Conservation (phyloP, 64 coral and sea anemone genomes). For the Orbicella faveolata region DNA sequence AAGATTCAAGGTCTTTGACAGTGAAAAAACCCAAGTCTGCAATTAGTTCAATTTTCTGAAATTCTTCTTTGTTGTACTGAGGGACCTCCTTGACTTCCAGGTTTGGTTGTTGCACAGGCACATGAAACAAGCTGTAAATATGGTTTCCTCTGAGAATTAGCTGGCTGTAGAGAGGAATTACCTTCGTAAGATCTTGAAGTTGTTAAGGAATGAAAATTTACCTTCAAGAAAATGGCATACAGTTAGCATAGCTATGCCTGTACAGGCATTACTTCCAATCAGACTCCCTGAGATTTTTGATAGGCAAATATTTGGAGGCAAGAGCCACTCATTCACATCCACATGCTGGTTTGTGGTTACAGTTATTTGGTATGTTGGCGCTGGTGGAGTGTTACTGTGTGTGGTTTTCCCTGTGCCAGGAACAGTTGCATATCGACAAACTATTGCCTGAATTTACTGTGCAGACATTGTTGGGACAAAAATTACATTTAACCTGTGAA, state of each 20-base stretch:
- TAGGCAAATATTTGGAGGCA: no score
- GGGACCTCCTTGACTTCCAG: neutral
- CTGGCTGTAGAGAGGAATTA: no score
- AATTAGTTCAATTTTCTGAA: neutral
- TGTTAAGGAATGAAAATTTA: neutral
- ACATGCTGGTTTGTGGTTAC: no score
- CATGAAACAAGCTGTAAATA: neutral
- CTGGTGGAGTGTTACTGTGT: no score
- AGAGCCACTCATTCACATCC: no score
- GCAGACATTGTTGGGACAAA: no score
- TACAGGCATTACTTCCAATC: no score
- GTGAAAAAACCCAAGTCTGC: slow-evolving; percentile 25
- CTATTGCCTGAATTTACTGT: no score
- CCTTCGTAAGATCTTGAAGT: neutral
- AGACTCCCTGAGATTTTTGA: no score
- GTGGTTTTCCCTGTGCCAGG: no score
- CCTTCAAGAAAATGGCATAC: slow-evolving; percentile 8
- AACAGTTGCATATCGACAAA: no score
- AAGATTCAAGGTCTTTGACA: slow-evolving; percentile 14
- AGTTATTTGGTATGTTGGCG: no score
- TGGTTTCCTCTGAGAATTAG: neutral
- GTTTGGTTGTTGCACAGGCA: neutral
- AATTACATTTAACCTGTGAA: neutral
- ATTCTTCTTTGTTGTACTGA: neutral
- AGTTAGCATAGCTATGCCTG: neutral